Conservation (phyloP, 2,888 invertebrate species). For the Pherbina coryleti region DNA sequence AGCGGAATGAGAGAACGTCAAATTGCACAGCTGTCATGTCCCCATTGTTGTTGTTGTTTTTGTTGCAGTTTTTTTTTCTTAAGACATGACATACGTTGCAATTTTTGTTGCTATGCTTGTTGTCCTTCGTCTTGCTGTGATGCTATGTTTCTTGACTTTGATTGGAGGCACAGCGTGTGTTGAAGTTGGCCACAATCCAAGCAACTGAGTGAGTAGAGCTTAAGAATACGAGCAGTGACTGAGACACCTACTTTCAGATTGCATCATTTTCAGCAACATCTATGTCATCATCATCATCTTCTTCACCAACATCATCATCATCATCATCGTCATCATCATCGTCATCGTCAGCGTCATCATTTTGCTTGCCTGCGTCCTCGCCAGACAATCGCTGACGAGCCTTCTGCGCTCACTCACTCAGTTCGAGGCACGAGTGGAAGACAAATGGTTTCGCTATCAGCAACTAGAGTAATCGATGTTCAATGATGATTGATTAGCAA, state of each 20-base stretch:
- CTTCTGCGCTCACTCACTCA: background rate
- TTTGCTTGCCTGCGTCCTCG: background rate
- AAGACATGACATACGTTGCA: conserved; percentile 12
- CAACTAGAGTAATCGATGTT: conserved; percentile 60
- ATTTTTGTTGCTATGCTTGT: conserved; percentile 22
- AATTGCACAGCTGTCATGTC: conserved; percentile 51
- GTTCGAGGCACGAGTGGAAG: conserved; percentile 41
- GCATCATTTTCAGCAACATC: background rate
- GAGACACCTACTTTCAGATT: background rate
- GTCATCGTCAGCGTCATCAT: background rate
- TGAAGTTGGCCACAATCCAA: conserved; percentile 13
- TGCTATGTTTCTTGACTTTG: conserved; percentile 11
- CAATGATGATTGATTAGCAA: conserved; percentile 61
- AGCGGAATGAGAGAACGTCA: conserved; percentile 43
- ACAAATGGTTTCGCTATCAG: conserved; percentile 55
- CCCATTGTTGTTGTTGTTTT: conserved; percentile 33
- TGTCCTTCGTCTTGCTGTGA: conserved; percentile 30
- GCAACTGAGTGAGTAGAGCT: background rate
- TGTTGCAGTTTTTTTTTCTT: conserved; percentile 7
- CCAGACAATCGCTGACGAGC: background rate
- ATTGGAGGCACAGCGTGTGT: conserved; percentile 21
- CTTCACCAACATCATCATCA: background rate
- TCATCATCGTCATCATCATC: conserved; percentile 1
- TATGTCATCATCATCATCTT: background rate
- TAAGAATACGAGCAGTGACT: background rate